Conservation (phyloP, 1,140 invertebrate genomes). For the Leptinotarsa undecemlineata region DNA sequence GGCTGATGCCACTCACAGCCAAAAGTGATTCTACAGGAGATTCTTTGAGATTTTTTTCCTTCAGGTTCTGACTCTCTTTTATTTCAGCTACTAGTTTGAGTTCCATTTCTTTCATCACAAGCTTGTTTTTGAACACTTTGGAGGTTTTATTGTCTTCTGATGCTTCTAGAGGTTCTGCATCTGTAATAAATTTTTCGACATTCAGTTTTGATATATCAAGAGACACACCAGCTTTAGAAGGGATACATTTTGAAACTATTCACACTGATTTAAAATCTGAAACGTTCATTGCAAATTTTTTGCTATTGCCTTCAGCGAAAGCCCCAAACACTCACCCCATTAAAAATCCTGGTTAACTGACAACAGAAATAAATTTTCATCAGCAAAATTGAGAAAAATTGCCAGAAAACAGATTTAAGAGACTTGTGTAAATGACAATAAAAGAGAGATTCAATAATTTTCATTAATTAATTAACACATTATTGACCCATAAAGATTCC, state of each 20-base stretch:
- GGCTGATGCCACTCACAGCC: conserved; percentile 54
- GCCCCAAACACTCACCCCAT: conserved; percentile 19
- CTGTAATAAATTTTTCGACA: conserved; percentile 9
- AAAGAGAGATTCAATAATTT: too few relatives aligned
- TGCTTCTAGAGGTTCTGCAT: conserved; percentile 24
- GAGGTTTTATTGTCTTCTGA: conserved; percentile 49
- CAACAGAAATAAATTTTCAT: conserved; percentile 15
- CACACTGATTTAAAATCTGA: too few relatives aligned
- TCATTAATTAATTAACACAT: too few relatives aligned
- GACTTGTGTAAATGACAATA: not conserved
- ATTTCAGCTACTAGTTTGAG: conserved; percentile 80
- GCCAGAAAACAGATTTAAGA: not conserved
- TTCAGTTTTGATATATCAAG: not conserved
- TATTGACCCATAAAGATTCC: too few relatives aligned
- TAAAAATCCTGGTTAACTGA: conserved; percentile 18
- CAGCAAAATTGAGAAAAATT: not conserved
- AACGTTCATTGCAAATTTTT: too few relatives aligned
- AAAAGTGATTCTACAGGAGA: conserved; percentile 53
- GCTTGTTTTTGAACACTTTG: conserved; percentile 54
- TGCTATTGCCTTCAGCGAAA: not conserved
- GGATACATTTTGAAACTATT: too few relatives aligned
- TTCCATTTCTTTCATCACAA: conserved; percentile 77
- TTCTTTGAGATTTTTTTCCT: conserved; percentile 58
- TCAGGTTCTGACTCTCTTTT: conserved; percentile 74
- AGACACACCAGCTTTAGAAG: too few relatives aligned